These are phyloP conservation scores for Chaenodraco wilsoni DNA, from an alignment of 2,797 vertebrate species.

Conservation along the genomic window DNA sequence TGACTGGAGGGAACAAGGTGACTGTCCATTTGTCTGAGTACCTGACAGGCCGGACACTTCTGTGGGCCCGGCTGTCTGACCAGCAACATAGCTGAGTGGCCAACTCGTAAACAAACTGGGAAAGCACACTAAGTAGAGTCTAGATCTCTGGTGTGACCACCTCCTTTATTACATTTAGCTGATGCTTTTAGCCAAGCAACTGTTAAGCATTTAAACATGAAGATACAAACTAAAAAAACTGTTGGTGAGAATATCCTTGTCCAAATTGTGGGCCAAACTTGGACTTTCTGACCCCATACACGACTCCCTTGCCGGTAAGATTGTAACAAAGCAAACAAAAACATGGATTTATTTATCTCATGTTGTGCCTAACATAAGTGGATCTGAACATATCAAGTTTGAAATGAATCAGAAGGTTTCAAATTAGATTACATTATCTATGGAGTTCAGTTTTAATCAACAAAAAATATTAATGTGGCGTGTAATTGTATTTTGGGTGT, in stretches of 20 bases:
- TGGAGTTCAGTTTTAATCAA: neutral
- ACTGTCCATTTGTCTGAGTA: slow-evolving; percentile 32
- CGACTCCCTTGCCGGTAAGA: neutral
- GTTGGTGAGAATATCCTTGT: no score
- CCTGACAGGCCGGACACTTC: slow-evolving; percentile 9
- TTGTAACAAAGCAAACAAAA: neutral
- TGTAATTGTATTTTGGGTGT: neutral
- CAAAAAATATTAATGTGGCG: neutral
- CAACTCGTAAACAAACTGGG: neutral
- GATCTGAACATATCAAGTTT: no score
- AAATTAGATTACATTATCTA: no score
- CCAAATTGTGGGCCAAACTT: no score
- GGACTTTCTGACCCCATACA: no score
- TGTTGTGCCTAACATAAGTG: neutral
- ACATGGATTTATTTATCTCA: neutral
- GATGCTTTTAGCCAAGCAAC: no score
- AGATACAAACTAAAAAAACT: no score
- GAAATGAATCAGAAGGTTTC: no score
- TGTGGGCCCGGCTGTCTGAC: slow-evolving; percentile 3
- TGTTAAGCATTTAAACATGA: no score
- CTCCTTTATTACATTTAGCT: neutral
- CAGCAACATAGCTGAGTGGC: neutral
- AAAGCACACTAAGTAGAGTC: neutral
- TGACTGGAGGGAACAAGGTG: slow-evolving; percentile 34
- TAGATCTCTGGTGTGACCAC: neutral